Base-by-base conservation (phyloP, 1,140 invertebrate genomes). In the Neodiprion fabricii region DNA sequence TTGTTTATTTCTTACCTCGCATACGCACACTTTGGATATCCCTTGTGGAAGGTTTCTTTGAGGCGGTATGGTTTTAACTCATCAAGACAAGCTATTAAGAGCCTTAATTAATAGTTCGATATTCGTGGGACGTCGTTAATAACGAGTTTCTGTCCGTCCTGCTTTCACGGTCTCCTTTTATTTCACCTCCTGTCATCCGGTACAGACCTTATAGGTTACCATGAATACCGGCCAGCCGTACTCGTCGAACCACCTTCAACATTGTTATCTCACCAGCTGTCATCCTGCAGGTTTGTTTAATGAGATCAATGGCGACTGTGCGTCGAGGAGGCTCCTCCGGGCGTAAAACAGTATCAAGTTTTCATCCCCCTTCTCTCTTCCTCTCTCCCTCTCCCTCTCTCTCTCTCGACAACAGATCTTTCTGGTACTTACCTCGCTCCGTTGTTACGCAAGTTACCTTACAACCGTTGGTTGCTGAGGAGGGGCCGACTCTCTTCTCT, bases 1-100 rank as follows among this genome's bases (percentile, higher is more conserved):
- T 40, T 40, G 28, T 40, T 40, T 40, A 40, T 40, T 40, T 40
- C 28, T 40, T 40, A 40, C 28, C 28, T 2, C 28, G 28, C 28
- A 40, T 40, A 40, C 28, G 28, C 28, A 4, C 1, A 40, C 28
- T 2, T 21, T 3, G 28, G 28, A 40, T 61, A 61, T 61, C 11
- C 53, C 8, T 61, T 40, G 5, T 40, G 28, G 53, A 40, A 40
- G 5, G 28, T 40, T 40, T 40, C 53, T 5, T 17, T 17, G 11
- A 17, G 53, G 53, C 53, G 53, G 67, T 61, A 65, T 69, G 21
- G 67, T 69, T 69, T 40, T 69, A 69, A 69, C 40, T 69, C 67
- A 69, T 69, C 67, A 21, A 21, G 67, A 69, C 67, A 69, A 69
- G 67, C 67, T 69, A 69, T 69, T 69, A 69, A 14, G 14, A 17